Base-by-base conservation (phyloP, 2,113 vertebrate species). In the Caracal caracal region DNA sequence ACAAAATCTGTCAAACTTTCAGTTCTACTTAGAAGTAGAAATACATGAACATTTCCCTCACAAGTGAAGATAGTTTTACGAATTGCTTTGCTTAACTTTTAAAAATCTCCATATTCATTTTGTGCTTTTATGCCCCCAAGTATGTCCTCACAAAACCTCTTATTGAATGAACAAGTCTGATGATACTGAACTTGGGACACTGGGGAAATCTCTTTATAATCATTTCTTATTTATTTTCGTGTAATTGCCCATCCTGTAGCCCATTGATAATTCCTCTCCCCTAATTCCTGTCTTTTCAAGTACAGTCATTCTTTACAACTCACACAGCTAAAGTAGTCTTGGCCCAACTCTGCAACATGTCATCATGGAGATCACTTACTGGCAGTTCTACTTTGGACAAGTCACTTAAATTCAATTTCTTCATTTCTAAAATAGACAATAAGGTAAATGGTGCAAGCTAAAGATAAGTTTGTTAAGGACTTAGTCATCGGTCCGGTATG, bases 1-100 rank as follows among this genome's bases (percentile, higher is more conserved):
- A 81, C 43, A 92, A 13, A 95, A 59, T 84, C 13, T 88, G 17
- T 81, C 49, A 94, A 78, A 81, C 49, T 53, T 84, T 97, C 33
- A 84, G 49, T 93, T 85, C 47, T 65, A 0, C 33, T 71, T 95
- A 37, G 26, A 95, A 75, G 0, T 28, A 2, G 79, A 95, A 79
- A 12, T 43, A 56, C 16, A 56, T 86, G 26, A 20, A 93, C 87
- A 49, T 71, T 88, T 65, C 2, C 8, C 10, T 75, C 33, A 65
- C 70, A 85, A 51, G 17, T 88, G 65, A 82, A 82, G 7, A 79
- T 24, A 51, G 3, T 88, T 56, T 84, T 43, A 40, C 86, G 49
- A 88, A 47, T 51, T 83, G 3, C 0, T 85, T 90, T 84, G 92
- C 22, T 68, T 75, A 16, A 26, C 24, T 85, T 90, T 88, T 84